These are phyloP conservation scores for Lithophane leautieri DNA, from an alignment of 2,888 invertebrate genomes.

Conservation along the genomic window DNA sequence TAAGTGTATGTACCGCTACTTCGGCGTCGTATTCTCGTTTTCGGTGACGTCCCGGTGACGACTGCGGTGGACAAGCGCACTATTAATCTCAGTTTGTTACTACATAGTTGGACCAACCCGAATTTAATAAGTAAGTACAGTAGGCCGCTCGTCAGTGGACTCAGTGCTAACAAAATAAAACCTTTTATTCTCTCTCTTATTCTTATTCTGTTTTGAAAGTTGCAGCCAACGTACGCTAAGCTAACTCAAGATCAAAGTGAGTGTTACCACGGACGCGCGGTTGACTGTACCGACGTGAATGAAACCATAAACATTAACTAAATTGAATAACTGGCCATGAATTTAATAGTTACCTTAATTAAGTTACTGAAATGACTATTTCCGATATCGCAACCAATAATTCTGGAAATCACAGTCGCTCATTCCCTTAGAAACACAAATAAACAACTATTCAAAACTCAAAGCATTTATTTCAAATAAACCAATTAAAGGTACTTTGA, in stretches of 20 bases:
- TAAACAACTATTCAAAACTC: too few relatives aligned
- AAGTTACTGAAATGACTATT: not conserved
- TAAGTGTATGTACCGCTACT: too few relatives aligned
- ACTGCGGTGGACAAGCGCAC: too few relatives aligned
- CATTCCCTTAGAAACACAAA: not conserved
- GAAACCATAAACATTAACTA: not conserved
- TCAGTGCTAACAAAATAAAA: not conserved
- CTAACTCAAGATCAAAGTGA: not conserved
- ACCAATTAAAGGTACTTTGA: too few relatives aligned
- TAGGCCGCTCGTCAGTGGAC: not conserved
- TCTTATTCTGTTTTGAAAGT: too few relatives aligned
- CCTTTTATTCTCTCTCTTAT: not conserved
- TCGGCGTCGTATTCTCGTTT: too few relatives aligned
- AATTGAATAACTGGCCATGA: not conserved
- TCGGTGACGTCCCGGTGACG: too few relatives aligned
- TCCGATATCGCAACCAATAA: not conserved
- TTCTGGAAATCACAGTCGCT: not conserved
- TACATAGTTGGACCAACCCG: too few relatives aligned
- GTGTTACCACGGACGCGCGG: too few relatives aligned
- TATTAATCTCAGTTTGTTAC: too few relatives aligned
- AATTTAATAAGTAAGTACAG: not conserved
- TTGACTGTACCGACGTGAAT: not conserved
- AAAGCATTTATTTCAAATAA: too few relatives aligned
- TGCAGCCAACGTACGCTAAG: not conserved
- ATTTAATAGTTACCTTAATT: not conserved